Percentiles rank a stretch among this genome's conserved stretches.
Evolutionary conservation across 1,140 invertebrate species (phyloP).

Genomic region (Calephelis virginiensis): DNA sequence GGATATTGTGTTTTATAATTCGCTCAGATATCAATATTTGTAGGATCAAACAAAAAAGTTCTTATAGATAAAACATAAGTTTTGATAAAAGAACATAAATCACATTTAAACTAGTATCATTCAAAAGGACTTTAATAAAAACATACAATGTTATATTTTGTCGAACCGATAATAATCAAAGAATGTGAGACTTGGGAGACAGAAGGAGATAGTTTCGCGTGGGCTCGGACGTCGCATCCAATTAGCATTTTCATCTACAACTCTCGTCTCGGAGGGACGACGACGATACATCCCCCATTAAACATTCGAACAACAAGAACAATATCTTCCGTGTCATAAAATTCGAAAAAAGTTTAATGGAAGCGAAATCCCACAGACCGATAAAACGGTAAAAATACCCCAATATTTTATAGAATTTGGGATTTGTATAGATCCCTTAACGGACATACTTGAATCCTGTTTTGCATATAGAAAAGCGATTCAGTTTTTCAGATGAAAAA

Average conservation of each 20-base stretch:
- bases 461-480: conserved; percentile 70
- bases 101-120: too few species aligned
- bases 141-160: not conserved
- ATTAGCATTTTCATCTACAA: conserved; percentile 43
- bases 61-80: too few species aligned
- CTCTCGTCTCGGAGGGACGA: conserved; percentile 29
- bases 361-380: conserved; percentile 57
- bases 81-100: too few species aligned
- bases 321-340: conserved; percentile 74
- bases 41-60: too few species aligned
- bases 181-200: not conserved
- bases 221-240: conserved; percentile 30
- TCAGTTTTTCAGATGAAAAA: conserved; percentile 46
- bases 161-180: conserved; percentile 4
- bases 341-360: conserved; percentile 73
- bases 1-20: too few species aligned
- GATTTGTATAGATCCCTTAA: conserved; percentile 55
- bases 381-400: conserved; percentile 66
- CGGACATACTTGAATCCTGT: conserved; percentile 38
- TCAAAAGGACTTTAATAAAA: not conserved
- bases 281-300: conserved; percentile 41
- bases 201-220: not conserved
- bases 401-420: conserved; percentile 67
- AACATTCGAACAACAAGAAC: conserved; percentile 55
- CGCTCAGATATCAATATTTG: too few species aligned